Evolutionary conservation across 2,113 vertebrate genomes (phyloP).

Genomic region (Ammodytes marinus): DNA sequence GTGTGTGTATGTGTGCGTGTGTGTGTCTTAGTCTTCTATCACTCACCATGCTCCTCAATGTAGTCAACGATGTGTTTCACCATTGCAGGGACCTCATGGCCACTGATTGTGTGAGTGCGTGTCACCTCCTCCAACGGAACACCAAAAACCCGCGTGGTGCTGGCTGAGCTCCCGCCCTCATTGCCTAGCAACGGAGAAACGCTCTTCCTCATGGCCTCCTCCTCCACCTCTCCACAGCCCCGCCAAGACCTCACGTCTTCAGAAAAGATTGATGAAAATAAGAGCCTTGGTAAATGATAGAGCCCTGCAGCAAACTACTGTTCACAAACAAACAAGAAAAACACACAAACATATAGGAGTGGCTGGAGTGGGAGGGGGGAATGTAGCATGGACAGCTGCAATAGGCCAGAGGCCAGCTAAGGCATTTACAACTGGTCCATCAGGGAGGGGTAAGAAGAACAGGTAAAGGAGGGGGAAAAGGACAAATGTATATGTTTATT

Average conservation of each 20-base stretch:
- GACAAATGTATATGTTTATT: too few species aligned
- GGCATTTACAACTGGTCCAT: background rate
- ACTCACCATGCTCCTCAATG: conserved; percentile 98
- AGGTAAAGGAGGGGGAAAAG: background rate
- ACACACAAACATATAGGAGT: background rate
- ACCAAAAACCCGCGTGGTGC: conserved; percentile 90
- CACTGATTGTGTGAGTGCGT: conserved; percentile 87
- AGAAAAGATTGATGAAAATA: background rate
- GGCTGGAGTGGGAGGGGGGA: background rate
- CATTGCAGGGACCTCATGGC: conserved; percentile 94
- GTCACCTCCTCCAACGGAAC: conserved; percentile 97
- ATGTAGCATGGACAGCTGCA: background rate
- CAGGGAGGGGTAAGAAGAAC: background rate
- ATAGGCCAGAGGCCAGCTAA: background rate
- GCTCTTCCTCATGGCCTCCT: conserved; percentile 99
- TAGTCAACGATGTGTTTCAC: conserved; percentile 97
- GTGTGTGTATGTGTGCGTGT: background rate
- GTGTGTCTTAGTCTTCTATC: background rate
- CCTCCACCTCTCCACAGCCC: conserved; percentile 96
- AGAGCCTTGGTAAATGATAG: background rate
- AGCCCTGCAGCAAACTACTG: background rate
- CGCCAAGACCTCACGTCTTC: conserved; percentile 92
- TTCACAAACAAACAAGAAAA: conserved; percentile 23
- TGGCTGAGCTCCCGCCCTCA: conserved; percentile 93
- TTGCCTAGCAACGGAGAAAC: conserved; percentile 94